Base-by-base conservation (phyloP, 92 coral and sea anemone genomes). In the Plumapathes pennacea region DNA sequence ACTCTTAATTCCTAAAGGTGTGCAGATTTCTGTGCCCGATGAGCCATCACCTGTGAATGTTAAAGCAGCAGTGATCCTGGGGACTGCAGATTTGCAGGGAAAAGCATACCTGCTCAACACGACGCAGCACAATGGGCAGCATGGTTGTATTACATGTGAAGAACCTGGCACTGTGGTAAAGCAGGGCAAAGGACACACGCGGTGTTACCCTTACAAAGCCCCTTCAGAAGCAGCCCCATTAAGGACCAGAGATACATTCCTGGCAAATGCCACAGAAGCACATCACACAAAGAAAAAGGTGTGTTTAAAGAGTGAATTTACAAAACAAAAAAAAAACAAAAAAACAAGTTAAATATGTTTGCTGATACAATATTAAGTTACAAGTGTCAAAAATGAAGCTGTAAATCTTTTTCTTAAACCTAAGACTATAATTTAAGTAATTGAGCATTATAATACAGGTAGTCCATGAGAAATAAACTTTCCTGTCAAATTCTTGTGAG, bases 121-220 rank as follows among this genome's bases (percentile, higher is more conserved):
- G 78, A 77, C 68, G 25, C 68, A 77, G 50, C 76, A 68, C 54
- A 77, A 77, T 58, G 84, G 84, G 11, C 31, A 45, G 14, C 28
- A 25, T 49, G 84, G 70, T 20, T 77, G 84, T 54, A 51, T 32
- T 18, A 67, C 64, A 1, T 77, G 84, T 9, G 71, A 69, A 42
- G 83, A 68, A 33, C 54, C 57, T 50, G 84, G 84, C 26, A 36
- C 39, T 9, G 46, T 38, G 2, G 67, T 64, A 4, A 60, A 58
- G 45, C 57, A 77, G 51, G 84, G 84, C 11, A 77, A 67, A 77
- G 77, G 84, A 10, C 78, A 77, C 48, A 49, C 57, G 11, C 39
- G 59, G 18, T 41, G 62, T 21, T 77, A 66, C 45, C 84, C 71
- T 18, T 77, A 37, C 29, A 32, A 31, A 46, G 76, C 45, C 2